Percentiles rank a stretch among this genome's conserved stretches.
phyloP scores from a whole-genome alignment of 2,888 invertebrate species.

The Hyposoter didymator region DNA sequence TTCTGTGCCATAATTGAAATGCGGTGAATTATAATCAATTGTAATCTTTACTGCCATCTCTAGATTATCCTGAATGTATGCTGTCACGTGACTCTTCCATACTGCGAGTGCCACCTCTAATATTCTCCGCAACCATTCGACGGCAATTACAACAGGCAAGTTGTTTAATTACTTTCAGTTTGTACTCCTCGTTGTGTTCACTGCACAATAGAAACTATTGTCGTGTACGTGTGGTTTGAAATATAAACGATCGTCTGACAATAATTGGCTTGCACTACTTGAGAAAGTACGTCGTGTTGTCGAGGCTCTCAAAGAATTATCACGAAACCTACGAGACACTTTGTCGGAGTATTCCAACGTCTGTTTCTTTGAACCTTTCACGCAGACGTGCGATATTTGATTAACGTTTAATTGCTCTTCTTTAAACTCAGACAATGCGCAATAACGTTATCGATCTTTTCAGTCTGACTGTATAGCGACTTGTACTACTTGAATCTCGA shows the following conservation, averaged over 20 bases:
- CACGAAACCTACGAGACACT: background rate
- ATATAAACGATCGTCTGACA: constrained; percentile 48
- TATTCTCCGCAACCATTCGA: background rate
- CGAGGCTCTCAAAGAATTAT: background rate
- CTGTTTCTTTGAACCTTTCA: background rate
- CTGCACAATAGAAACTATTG: constrained; percentile 34
- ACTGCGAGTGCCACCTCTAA: background rate
- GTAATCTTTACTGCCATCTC: constrained; percentile 10
- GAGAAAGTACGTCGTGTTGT: background rate
- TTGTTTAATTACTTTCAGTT: constrained; percentile 40
- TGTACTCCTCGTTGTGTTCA: constrained; percentile 25
- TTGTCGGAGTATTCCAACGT: background rate
- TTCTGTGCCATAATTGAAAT: constrained; percentile 54
- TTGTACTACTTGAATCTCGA: constrained; percentile 14
- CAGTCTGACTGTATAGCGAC: background rate
- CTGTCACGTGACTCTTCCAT: constrained; percentile 2
- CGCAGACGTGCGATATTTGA: background rate
- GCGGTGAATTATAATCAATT: constrained; percentile 16
- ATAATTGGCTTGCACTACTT: constrained; percentile 59
- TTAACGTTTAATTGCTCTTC: background rate
- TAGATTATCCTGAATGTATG: background rate
- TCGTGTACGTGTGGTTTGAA: constrained; percentile 38
- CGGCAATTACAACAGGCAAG: constrained; percentile 27
- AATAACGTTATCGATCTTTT: background rate
- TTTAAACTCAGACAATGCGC: background rate